Base-by-base conservation (phyloP, 2,888 invertebrate genomes). In the Xestoiulus laeticollis region DNA sequence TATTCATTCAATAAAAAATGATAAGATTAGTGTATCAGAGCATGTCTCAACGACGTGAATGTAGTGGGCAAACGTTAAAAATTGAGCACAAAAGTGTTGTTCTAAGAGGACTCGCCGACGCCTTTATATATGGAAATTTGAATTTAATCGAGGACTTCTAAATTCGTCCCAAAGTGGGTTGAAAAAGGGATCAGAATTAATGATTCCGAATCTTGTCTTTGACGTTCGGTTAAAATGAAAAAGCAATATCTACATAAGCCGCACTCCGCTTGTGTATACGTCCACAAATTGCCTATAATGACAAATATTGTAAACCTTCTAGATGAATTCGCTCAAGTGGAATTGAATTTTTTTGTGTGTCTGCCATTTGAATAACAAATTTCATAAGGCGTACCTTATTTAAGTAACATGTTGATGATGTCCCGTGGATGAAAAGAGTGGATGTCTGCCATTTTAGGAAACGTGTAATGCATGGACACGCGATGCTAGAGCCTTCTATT, bases 141-240 rank as follows among this genome's bases (percentile, higher is more conserved):
- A 3, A 59, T 59, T 59, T 59, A 59, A 59, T 19, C n/a, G 59
- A 59, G n/a, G n/a, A n/a, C 16, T n/a, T 59, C 59, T n/a, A 59
- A 59, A n/a, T 48, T 59, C 19, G 59, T 59, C 48, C 48, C 59
- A 59, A n/a, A 59, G 59, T 59, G 59, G n/a, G 59, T 59, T 59
- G 12, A 19, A 59, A 59, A n/a, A 59, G 59, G n/a, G n/a, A 59
- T n/a, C 59, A 5, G n/a, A 59, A 59, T 59, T 59, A 59, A 59
- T 59, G 19, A 19, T 59, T 59, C 19, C 5, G n/a, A 59, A n/a
- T 59, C 59, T n/a, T 5, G 59, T 59, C 59, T 59, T n/a, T 59
- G 59, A 59, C 59, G 59, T 59, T n/a, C 19, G 19, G 59, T n/a
- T 3, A n/a, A 38, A 59, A 59, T 59, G 59, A 59, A 59, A 48